A percentile compares a stretch with the other conserved stretches of the same genome.
phyloP scores from a whole-genome alignment of 2,797 vertebrate genomes.

The Enteromius radiatus region DNA sequence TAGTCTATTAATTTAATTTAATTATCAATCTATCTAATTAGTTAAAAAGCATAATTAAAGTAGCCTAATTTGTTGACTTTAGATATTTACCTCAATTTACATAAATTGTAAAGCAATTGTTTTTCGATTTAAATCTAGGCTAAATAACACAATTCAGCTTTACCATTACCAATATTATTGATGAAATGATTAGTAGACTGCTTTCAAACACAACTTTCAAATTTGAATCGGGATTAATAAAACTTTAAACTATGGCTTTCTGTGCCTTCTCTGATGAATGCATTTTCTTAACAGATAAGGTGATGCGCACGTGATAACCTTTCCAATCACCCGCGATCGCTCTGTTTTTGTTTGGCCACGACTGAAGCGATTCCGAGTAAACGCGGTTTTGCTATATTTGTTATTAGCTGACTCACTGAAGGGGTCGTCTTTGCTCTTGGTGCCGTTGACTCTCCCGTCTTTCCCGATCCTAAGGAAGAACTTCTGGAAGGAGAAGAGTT shows the following conservation, averaged over 20 bases:
- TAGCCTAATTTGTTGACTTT: background rate
- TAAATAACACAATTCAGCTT: background rate
- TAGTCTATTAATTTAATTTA: background rate
- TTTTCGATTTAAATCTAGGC: background rate
- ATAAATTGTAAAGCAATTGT: too few relatives aligned
- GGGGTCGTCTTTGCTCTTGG: constrained; percentile 93
- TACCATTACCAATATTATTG: background rate
- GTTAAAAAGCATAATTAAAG: background rate
- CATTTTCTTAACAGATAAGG: background rate
- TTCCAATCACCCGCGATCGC: background rate
- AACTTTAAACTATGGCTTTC: background rate
- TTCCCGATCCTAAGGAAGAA: constrained; percentile 94
- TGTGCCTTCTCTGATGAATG: background rate
- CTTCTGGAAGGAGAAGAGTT: constrained; percentile 94
- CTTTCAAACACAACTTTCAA: background rate
- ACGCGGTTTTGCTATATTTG: background rate
- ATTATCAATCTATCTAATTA: background rate
- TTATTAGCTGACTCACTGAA: constrained; percentile 82
- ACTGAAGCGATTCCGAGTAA: background rate
- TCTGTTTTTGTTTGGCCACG: background rate
- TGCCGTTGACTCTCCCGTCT: constrained; percentile 91
- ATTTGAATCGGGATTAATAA: background rate
- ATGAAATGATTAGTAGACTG: background rate
- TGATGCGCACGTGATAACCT: background rate
- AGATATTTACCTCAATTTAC: background rate